These are phyloP conservation scores for Motacilla alba DNA, from an alignment of 2,113 vertebrate genomes.

Conservation along the genomic window DNA sequence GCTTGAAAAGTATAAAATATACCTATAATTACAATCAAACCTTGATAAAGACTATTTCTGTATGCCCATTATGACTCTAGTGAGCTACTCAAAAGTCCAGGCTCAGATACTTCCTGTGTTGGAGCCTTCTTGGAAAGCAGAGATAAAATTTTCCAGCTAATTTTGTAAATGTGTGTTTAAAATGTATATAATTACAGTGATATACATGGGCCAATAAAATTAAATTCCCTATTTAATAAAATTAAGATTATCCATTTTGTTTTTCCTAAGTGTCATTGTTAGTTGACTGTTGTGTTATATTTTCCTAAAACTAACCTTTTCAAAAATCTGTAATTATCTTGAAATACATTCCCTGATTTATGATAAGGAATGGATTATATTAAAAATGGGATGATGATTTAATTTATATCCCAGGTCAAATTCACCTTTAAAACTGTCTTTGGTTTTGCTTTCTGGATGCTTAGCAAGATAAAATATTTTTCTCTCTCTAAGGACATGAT, in stretches of 20 bases:
- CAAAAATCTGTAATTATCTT: slow-evolving; percentile 2
- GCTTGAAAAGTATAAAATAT: neutral
- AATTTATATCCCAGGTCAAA: neutral
- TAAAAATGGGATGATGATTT: neutral
- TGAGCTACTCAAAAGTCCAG: neutral
- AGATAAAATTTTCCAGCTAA: neutral
- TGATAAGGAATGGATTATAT: neutral
- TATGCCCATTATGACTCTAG: neutral
- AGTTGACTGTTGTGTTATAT: neutral
- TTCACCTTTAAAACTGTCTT: neutral
- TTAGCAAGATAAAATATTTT: neutral
- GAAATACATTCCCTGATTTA: slow-evolving; percentile 7
- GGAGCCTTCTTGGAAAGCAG: neutral
- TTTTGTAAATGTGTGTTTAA: neutral
- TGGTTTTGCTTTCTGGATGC: neutral
- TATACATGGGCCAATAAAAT: neutral
- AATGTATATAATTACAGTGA: neutral
- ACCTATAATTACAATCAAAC: neutral
- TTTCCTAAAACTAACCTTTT: neutral
- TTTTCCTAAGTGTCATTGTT: neutral
- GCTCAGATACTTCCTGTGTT: neutral
- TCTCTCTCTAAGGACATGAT: neutral
- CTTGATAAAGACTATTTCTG: neutral
- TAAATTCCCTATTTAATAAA: neutral
- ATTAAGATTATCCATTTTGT: neutral